Percentiles rank a stretch among this genome's conserved stretches.
Evolutionary conservation across 1,140 invertebrate species (phyloP).

Genomic region (Drosophila truncata): DNA sequence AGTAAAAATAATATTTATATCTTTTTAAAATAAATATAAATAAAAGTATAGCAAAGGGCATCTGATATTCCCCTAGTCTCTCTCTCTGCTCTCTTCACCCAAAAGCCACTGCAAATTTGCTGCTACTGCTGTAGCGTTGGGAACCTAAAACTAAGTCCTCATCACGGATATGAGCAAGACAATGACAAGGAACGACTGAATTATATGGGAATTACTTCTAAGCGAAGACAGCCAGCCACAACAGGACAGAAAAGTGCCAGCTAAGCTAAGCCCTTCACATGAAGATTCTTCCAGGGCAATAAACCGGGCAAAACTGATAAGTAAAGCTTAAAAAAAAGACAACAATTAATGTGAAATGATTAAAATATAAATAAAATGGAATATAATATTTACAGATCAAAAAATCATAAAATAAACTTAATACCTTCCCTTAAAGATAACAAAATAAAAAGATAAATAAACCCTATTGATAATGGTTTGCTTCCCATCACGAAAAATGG

Average conservation of each 20-base stretch:
- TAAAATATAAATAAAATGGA: not conserved
- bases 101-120: conserved; percentile 41
- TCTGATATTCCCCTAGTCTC: not conserved
- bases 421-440: not conserved
- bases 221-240: conserved; percentile 32
- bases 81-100: not conserved
- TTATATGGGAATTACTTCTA: conserved; percentile 56
- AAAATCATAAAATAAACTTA: not conserved
- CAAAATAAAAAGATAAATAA: not conserved
- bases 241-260: conserved; percentile 3
- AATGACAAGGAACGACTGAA: conserved; percentile 56
- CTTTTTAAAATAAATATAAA: not conserved
- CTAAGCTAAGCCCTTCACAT: conserved; percentile 18
- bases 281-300: conserved; percentile 29
- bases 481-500: conserved; percentile 2
- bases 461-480: not conserved
- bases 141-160: conserved; percentile 58
- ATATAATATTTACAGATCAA: not conserved
- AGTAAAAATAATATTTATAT: not conserved
- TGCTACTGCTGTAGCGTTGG: not conserved
- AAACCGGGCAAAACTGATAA: conserved; percentile 15
- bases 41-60: not conserved
- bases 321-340: not conserved
- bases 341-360: not conserved
- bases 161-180: conserved; percentile 61